Conservation (phyloP, 1,140 invertebrate species). For the Teleogryllus occipitalis region DNA sequence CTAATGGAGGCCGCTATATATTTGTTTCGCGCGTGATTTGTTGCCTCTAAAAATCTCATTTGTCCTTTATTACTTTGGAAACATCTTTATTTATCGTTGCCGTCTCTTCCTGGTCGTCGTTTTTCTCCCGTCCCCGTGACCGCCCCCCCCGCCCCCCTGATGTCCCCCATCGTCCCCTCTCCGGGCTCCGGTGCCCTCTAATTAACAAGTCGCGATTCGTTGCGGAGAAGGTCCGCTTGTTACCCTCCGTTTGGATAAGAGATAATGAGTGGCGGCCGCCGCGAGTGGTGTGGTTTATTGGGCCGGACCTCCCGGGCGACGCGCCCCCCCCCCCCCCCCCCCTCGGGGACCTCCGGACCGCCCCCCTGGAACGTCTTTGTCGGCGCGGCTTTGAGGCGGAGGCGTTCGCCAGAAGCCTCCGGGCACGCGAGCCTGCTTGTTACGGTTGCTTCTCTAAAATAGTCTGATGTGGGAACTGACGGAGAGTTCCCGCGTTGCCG, state of each 20-base stretch:
- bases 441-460: too few species aligned
- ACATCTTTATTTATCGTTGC: background rate
- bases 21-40: slow-evolving; percentile 1
- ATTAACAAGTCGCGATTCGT: slow-evolving; percentile 1
- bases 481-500: too few species aligned
- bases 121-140: background rate
- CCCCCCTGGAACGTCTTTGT: too few species aligned
- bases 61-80: slow-evolving; percentile 1
- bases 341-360: too few species aligned
- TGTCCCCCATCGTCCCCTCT: too few species aligned
- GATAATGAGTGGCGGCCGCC: background rate
- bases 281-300: background rate
- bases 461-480: too few species aligned
- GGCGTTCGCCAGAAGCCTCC: too few species aligned
- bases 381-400: too few species aligned
- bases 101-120: background rate
- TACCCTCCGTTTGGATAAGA: background rate
- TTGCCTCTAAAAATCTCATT: slow-evolving; percentile 5
- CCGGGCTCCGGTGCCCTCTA: background rate
- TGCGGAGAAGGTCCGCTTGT: background rate
- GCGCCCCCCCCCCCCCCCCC: too few species aligned
- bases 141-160: too few species aligned
- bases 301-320: too few species aligned
- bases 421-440: too few species aligned
- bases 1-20: slow-evolving; percentile 3